Conservation (phyloP, 1,140 invertebrate genomes). For the Temnothorax curvispinosus region DNA sequence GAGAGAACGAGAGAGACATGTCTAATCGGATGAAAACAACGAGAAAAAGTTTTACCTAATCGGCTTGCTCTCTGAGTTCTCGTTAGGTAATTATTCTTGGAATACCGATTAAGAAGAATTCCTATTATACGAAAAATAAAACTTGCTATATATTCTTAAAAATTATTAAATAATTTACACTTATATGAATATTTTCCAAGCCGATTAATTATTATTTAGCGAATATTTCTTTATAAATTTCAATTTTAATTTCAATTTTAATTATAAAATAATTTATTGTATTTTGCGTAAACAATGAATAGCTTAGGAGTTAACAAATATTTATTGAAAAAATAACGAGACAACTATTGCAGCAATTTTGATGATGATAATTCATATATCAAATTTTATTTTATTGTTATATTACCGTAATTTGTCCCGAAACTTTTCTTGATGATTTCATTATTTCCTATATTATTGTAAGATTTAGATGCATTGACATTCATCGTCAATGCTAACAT, state of each 20-base stretch:
- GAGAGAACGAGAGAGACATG: neutral
- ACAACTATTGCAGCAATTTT: neutral
- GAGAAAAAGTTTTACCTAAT: neutral
- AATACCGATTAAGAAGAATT: neutral
- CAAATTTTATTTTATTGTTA: neutral
- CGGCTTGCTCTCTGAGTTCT: neutral
- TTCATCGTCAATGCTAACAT: neutral
- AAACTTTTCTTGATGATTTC: neutral
- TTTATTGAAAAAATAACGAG: neutral
- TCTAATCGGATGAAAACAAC: neutral
- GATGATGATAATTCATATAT: constrained; percentile 1
- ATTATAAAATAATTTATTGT: neutral
- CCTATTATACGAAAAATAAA: neutral
- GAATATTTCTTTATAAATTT: neutral
- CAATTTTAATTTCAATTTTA: neutral
- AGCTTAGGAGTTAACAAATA: neutral
- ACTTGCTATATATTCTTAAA: neutral
- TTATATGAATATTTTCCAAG: neutral
- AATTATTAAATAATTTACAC: neutral
- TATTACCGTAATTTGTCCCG: neutral
- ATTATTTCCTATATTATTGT: constrained; percentile 1
- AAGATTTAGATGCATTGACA: constrained; percentile 14
- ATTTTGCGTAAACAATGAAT: neutral
- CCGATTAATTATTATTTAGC: neutral
- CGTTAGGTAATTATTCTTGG: neutral